These are phyloP conservation scores for Dermochelys coriacea DNA, from an alignment of 2,797 vertebrate species.

Conservation along the genomic window DNA sequence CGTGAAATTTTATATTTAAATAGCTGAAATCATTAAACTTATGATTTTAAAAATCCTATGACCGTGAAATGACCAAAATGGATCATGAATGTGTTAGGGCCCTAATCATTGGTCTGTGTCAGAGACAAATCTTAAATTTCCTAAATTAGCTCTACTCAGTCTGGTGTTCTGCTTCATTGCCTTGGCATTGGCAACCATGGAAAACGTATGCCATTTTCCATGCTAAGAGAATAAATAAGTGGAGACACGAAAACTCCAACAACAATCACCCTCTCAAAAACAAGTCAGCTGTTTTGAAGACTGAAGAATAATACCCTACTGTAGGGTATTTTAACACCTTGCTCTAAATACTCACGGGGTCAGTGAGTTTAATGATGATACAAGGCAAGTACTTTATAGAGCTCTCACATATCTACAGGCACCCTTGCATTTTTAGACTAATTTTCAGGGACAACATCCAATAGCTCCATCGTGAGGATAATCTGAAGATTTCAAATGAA, in stretches of 20 bases:
- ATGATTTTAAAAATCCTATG: too few species aligned
- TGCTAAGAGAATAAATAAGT: background rate
- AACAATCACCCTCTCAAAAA: background rate
- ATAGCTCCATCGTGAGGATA: background rate
- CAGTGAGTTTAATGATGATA: background rate
- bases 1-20: too few species aligned
- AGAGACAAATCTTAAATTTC: background rate
- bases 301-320: background rate
- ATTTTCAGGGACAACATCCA: background rate
- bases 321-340: background rate
- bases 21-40: too few species aligned
- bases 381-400: background rate
- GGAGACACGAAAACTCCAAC: background rate
- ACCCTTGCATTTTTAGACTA: background rate
- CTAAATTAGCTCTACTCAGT: background rate
- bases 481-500: background rate
- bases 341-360: background rate
- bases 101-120: background rate
- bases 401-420: background rate
- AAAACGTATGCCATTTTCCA: background rate
- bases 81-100: too few species aligned
- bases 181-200: background rate
- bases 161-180: background rate
- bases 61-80: too few species aligned
- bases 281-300: background rate